These are phyloP conservation scores for Brenthis hecate DNA, from an alignment of 2,888 invertebrate genomes.

Conservation along the genomic window DNA sequence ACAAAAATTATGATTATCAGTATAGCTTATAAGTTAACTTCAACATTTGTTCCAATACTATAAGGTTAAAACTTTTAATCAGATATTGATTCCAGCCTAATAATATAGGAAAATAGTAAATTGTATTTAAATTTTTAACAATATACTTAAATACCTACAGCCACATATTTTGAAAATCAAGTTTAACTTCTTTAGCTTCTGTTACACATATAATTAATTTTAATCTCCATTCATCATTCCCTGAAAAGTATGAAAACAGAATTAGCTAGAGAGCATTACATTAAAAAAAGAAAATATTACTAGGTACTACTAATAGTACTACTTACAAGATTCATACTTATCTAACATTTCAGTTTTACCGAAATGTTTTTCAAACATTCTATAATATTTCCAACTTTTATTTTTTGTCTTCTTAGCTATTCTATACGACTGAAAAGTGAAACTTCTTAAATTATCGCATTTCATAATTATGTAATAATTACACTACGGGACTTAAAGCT, in stretches of 20 bases:
- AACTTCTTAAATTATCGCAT: too few species aligned
- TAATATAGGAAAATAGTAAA: too few species aligned
- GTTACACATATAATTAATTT: slow-evolving; percentile 65
- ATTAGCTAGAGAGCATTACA: too few species aligned
- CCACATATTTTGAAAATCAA: slow-evolving; percentile 66
- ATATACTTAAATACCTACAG: slow-evolving; percentile 49
- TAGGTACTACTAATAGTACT: slow-evolving; percentile 26
- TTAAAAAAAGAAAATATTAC: slow-evolving; percentile 21
- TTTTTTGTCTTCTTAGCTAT: slow-evolving; percentile 70
- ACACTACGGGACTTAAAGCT: too few species aligned
- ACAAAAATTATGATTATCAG: too few species aligned
- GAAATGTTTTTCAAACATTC: slow-evolving; percentile 73
- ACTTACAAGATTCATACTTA: slow-evolving; percentile 77
- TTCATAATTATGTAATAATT: too few species aligned
- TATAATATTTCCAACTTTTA: slow-evolving; percentile 70
- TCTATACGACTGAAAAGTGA: slow-evolving; percentile 50
- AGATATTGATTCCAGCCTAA: too few species aligned
- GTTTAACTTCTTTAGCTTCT: slow-evolving; percentile 59
- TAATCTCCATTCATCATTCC: slow-evolving; percentile 74
- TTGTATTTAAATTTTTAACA: too few species aligned
- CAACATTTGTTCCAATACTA: too few species aligned
- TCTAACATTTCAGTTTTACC: slow-evolving; percentile 65
- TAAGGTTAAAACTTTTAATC: too few species aligned
- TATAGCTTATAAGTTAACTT: too few species aligned
- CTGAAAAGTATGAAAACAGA: slow-evolving; percentile 47